These are phyloP conservation scores for Chaunax sp. DNA, from an alignment of 2,797 vertebrate genomes.

Conservation along the genomic window DNA sequence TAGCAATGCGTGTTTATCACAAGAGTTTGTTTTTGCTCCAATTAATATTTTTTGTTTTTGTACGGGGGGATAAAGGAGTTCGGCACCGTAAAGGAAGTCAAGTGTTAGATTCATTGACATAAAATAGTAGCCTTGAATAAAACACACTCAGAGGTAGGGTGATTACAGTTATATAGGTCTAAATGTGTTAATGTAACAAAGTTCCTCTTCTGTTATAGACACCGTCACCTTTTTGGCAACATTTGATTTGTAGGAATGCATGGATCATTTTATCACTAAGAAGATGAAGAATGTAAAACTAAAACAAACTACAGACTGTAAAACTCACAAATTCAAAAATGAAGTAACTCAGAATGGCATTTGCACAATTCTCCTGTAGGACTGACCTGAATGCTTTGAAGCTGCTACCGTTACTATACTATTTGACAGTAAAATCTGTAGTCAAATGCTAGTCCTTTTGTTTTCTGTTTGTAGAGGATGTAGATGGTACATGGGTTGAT, in stretches of 20 bases:
- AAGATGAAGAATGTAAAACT: neutral
- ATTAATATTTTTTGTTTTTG: slow-evolving; percentile 12
- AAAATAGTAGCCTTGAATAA: neutral
- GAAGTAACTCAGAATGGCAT: neutral
- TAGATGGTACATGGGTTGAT: no score
- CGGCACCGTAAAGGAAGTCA: neutral
- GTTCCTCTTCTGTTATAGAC: neutral
- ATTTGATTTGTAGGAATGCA: neutral
- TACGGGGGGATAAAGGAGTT: slow-evolving; percentile 37
- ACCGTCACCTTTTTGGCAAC: neutral
- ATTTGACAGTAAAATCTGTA: no score
- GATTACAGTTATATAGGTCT: neutral
- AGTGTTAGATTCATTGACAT: neutral
- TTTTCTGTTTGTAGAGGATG: no score
- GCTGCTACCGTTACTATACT: no score
- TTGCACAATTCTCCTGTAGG: neutral
- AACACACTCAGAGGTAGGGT: slow-evolving; percentile 1
- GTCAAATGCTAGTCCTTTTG: no score
- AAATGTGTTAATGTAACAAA: slow-evolving; percentile 15
- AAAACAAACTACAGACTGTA: neutral
- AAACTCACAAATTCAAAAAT: neutral
- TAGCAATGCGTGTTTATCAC: slow-evolving; percentile 3
- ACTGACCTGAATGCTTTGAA: no score
- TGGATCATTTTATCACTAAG: neutral
- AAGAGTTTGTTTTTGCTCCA: neutral